phyloP scores from a whole-genome alignment of 2,888 invertebrate genomes.

The Siphlonurus alternatus region DNA sequence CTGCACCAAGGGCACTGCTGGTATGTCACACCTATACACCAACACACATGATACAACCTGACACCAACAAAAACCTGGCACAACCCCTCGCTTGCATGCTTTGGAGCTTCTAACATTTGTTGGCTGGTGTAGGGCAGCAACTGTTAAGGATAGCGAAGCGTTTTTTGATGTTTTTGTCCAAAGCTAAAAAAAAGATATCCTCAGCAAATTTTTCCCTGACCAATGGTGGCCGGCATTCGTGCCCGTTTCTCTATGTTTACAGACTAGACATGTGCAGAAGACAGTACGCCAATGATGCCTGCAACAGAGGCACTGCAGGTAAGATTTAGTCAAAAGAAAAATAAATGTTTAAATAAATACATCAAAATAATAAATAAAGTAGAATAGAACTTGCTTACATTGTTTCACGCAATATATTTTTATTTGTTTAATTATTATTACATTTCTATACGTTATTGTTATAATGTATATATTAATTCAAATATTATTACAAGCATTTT shows the following conservation, averaged over 20 bases:
- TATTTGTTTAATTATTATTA: neutral
- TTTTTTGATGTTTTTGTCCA: neutral
- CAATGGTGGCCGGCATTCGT: neutral
- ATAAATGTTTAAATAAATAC: neutral
- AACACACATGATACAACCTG: neutral
- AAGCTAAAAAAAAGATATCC: no score
- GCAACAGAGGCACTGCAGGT: slow-evolving; percentile 98
- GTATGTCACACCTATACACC: slow-evolving; percentile 39
- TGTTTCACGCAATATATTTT: neutral
- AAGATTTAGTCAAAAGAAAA: slow-evolving; percentile 28
- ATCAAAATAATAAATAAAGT: neutral
- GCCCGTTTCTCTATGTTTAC: slow-evolving; percentile 39
- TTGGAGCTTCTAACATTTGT: neutral
- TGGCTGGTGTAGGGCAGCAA: neutral
- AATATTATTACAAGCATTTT: neutral
- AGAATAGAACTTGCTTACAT: neutral
- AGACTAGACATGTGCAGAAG: slow-evolving; percentile 99
- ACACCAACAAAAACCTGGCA: neutral
- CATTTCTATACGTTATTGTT: neutral
- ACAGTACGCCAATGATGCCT: slow-evolving; percentile 83
- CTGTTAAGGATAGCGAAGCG: neutral
- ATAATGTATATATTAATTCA: neutral
- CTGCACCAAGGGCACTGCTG: slow-evolving; percentile 96
- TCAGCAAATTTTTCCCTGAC: neutral
- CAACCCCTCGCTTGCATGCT: neutral